Evolutionary conservation across 2,888 invertebrate species (phyloP), one percentile per base, ranked within the genome.

Genomic region (Trichacis sp.): DNA sequence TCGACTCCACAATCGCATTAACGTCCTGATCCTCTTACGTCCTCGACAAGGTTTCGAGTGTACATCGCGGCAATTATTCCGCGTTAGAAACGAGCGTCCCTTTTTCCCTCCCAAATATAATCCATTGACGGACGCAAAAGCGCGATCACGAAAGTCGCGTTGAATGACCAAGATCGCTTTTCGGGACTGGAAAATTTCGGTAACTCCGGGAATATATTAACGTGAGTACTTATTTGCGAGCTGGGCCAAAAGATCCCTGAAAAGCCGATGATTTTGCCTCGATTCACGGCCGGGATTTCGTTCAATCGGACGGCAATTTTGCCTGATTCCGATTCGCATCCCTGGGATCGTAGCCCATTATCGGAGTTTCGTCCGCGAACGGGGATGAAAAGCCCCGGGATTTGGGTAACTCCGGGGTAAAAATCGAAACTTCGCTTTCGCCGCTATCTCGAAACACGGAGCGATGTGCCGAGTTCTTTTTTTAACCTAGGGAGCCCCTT

Each of bases 231-330:
- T 46, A 58, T 58, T 64, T 64, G 54, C n/a, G 19, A 20, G 9
- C n/a, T 3, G 20, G 19, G 45, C 48, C 48, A 56, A 62, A 55
- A 42, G 52, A 58, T 55, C 20, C 36, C 24, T 59, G 59, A 66
- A 66, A 66, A 56, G 62, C 66, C 48, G 58, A 56, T 53, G 56
- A 66, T 66, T 59, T 20, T 61, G 36, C 30, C 49, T 38, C 40
- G 49, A 55, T 59, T 67, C 67, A 55, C 56, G 19, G 56, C 54
- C 36, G 51, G 52, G 61, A 55, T 66, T 62, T 57, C 58, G 55
- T 57, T 66, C 47, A 66, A 66, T 66, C 62, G 55, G 62, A 66
- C 58, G 50, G 61, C 65, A 65, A 65, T 65, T 65, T 65, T 45
- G 58, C 56, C 51, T 65, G 57, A 66, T 61, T 66, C 50, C 54